Conservation (phyloP, 2,888 invertebrate genomes). For the Lasioglossum pauxillum region DNA sequence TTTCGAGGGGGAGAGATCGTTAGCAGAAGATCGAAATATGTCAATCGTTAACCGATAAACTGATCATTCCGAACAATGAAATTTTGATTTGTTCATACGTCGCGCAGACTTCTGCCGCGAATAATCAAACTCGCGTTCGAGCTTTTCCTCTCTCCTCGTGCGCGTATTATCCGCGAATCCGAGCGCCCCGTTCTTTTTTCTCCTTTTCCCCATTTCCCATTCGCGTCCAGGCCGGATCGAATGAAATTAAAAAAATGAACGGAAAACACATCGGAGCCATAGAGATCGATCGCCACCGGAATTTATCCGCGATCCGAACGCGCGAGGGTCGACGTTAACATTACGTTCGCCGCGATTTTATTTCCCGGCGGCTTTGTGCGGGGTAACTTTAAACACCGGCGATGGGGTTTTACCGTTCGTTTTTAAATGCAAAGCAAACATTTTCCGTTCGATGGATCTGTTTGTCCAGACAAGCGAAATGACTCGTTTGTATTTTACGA, state of each 20-base stretch:
- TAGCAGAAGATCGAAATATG: background rate
- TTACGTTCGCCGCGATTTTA: background rate
- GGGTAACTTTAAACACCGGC: background rate
- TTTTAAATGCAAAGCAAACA: background rate
- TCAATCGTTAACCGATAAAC: conserved; percentile 26
- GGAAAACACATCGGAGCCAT: background rate
- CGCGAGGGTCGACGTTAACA: background rate
- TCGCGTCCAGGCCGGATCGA: background rate
- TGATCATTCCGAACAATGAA: conserved; percentile 41
- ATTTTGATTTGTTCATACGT: conserved; percentile 39
- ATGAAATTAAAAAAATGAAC: conserved; percentile 19
- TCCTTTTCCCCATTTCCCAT: background rate
- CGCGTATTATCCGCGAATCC: background rate
- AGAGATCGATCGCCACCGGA: background rate
- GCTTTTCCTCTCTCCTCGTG: background rate
- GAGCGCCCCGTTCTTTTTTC: background rate
- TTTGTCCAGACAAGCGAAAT: background rate
- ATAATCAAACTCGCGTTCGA: conserved; percentile 19
- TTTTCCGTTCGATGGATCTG: background rate
- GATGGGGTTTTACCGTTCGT: background rate
- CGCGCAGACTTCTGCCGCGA: conserved; percentile 13
- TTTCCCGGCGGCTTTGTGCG: background rate
- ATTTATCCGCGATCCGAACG: conserved; percentile 1
- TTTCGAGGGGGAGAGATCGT: background rate
- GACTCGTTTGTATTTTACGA: background rate